Evolutionary conservation across 2,797 vertebrate genomes (phyloP).

Genomic region (Phyllotis vaccarum): DNA sequence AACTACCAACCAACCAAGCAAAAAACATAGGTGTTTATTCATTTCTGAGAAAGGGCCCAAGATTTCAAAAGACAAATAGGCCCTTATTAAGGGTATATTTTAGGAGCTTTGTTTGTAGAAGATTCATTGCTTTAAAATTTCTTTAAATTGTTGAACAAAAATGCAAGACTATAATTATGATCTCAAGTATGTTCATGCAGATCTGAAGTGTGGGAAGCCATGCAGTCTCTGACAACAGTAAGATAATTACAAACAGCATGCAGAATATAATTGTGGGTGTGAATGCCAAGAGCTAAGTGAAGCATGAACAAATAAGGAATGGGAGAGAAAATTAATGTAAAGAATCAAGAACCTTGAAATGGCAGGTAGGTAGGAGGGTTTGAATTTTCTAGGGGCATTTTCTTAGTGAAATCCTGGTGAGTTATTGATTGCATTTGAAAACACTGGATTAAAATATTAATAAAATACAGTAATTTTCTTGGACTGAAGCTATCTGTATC

Average conservation of each 20-base stretch:
- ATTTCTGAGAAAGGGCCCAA: constrained; percentile 11
- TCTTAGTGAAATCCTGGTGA: background rate
- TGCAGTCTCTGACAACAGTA: constrained; percentile 44
- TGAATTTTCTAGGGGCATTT: background rate
- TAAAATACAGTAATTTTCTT: background rate
- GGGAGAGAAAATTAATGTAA: constrained; percentile 68
- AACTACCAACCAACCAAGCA: background rate
- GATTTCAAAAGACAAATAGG: constrained; percentile 10
- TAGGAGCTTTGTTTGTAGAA: constrained; percentile 61
- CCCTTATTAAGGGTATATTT: background rate
- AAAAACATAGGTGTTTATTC: background rate
- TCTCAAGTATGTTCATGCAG: constrained; percentile 50
- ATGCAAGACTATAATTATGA: constrained; percentile 72
- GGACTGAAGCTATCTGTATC: background rate
- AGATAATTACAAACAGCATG: constrained; percentile 76
- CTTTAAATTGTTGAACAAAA: constrained; percentile 71
- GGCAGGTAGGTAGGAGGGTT: background rate
- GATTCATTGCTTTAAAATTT: constrained; percentile 64
- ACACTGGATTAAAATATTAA: constrained; percentile 44
- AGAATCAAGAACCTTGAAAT: constrained; percentile 50
- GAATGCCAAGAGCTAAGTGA: constrained; percentile 61
- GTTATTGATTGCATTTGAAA: constrained; percentile 60
- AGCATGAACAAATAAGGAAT: constrained; percentile 47
- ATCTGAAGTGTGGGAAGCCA: constrained; percentile 68
- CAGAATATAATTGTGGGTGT: constrained; percentile 73